Base-by-base conservation (phyloP, 2,888 invertebrate species). In the Scelioninae gen. 2 region DNA sequence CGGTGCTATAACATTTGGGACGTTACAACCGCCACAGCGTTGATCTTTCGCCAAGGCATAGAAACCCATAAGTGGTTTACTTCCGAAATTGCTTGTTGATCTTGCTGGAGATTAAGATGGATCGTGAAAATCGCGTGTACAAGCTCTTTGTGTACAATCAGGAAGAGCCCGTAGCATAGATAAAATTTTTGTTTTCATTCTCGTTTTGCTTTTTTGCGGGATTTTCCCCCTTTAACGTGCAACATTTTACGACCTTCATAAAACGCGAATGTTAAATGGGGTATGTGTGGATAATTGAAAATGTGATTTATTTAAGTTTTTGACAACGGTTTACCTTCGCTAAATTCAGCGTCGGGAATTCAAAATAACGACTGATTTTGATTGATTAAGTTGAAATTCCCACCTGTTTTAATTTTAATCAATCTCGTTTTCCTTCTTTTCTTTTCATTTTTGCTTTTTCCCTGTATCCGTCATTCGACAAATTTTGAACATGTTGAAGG, bases 21-120 rank as follows among this genome's bases (percentile, higher is more conserved):
- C 46, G 53, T 45, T 69, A 55, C 61, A 37, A 61, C 18, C 64
- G 45, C 41, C 15, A n/a, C 35, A 33, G 25, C 53, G 55, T 50
- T 58, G 58, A 67, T 71, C 52, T 53, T 64, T 45, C 69, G 39
- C 13, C 64, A 39, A 52, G 37, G 64, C 58, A 57, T 37, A 52
- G 58, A 64, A 71, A 64, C 45, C 71, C 71, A 71, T 71, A 71
- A 71, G 64, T 71, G 71, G 64, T 71, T 71, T 71, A 64, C 71
- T 71, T 63, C 71, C 71, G 71, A 64, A 64, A 64, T 71, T 71
- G 71, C 70, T 71, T 71, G 71, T 71, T 58, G 64, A 64, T 71
- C 64, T 71, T 71, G 15, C 50, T 19, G 45, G 37, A 64, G 71
- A 71, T 71, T 71, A 71, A 71, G 64, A 64, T 58, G 64, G 64